A percentile compares a stretch with the other conserved stretches of the same genome.
Evolutionary conservation across 2,113 vertebrate species (phyloP).

Genomic region (Leptocoma aspasia): DNA sequence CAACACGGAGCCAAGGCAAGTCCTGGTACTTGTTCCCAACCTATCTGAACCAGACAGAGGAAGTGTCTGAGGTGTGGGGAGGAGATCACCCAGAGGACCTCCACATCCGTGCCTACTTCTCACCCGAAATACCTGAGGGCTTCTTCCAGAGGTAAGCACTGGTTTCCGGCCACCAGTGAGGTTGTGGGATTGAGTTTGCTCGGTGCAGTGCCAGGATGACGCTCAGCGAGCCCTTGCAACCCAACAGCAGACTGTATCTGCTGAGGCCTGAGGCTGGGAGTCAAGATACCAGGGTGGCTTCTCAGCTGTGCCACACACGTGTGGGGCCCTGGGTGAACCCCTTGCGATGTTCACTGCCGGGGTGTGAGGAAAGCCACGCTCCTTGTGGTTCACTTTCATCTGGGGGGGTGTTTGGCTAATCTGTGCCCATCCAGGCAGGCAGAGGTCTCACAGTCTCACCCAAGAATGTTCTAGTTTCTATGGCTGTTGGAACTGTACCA

Average conservation of each 20-base stretch:
- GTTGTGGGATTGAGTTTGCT: background rate
- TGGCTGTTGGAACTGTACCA: background rate
- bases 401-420: background rate
- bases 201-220: fast-evolving
- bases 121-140: slow-evolving; percentile 67
- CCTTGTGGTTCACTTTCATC: background rate
- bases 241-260: fast-evolving
- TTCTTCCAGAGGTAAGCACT: slow-evolving; percentile 72
- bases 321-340: background rate
- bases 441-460: background rate
- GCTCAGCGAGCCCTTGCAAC: background rate
- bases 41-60: slow-evolving; percentile 53
- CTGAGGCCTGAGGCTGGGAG: background rate
- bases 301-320: background rate
- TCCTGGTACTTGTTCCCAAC: slow-evolving; percentile 70
- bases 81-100: slow-evolving; percentile 63
- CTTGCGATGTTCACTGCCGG: fast-evolving
- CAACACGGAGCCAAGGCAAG: background rate
- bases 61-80: slow-evolving; percentile 65
- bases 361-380: fast-evolving
- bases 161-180: background rate
- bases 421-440: background rate
- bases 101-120: slow-evolving; percentile 65
- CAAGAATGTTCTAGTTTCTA: background rate
- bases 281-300: background rate